These are phyloP conservation scores for Chelidonichthys spinosus DNA, from an alignment of 2,797 vertebrate genomes.

Conservation along the genomic window DNA sequence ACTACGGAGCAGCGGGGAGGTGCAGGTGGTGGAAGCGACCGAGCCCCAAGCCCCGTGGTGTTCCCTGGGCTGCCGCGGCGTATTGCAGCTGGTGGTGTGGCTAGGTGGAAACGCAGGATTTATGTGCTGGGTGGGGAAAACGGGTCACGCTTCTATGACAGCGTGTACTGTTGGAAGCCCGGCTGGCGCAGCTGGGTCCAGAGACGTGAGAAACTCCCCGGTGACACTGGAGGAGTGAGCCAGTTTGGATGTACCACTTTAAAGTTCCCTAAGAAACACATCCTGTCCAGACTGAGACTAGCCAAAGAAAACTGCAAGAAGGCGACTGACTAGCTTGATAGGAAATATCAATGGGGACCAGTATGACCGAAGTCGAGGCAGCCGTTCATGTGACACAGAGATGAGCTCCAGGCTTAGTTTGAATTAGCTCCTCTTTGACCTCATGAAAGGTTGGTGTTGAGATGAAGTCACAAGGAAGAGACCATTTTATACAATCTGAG, in stretches of 20 bases:
- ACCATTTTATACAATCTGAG: conserved; percentile 40
- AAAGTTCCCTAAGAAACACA: conserved; percentile 88
- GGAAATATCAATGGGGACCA: neutral
- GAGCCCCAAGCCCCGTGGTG: conserved; percentile 83
- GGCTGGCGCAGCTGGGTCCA: conserved; percentile 88
- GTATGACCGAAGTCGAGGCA: neutral
- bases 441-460: conserved; percentile 29
- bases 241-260: conserved; percentile 89
- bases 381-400: conserved; percentile 22
- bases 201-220: conserved; percentile 86
- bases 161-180: conserved; percentile 89
- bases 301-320: conserved; percentile 82
- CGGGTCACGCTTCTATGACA: conserved; percentile 86
- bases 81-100: conserved; percentile 86
- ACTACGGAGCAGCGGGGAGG: conserved; percentile 70
- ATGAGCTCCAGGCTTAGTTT: conserved; percentile 22
- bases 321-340: conserved; percentile 48
- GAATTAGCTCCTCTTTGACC: conserved; percentile 26
- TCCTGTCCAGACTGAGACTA: conserved; percentile 81
- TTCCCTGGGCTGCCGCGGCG: conserved; percentile 85
- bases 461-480: conserved; percentile 27
- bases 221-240: conserved; percentile 86
- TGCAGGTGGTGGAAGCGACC: conserved; percentile 76
- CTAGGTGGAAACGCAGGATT: conserved; percentile 87
- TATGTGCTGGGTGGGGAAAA: conserved; percentile 89